Base-by-base conservation (phyloP, 2,797 vertebrate genomes). In the Gymnocypris eckloni region DNA sequence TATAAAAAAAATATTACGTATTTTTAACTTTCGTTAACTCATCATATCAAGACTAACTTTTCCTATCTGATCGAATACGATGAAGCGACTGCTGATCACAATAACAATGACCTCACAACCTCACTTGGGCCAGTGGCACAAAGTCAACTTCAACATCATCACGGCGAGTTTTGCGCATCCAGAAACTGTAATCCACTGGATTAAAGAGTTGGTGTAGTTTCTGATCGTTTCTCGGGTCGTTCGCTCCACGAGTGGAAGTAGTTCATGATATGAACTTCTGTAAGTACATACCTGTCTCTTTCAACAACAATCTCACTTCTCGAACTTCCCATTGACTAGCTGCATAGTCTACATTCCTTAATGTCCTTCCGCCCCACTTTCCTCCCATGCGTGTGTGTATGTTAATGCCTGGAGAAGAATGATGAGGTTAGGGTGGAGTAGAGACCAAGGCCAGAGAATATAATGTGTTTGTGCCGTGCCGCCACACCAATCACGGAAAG, bases 271-370 rank as follows among this genome's bases (percentile, higher is more conserved):
- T 80, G 88, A 84, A 88, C 83, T 89, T 89, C 89, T 56, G 28
- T 64, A 86, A 79, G 71, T 87, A 52, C 69, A 67, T 82, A 78
- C 91, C 89, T 90, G 89, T 93, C 90, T 87, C 86, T 22, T 81
- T 88, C 89, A 89, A 88, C 84, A 91, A 90, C 89, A 85, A 86
- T 88, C 84, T 87, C 86, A 75, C 84, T 90, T 89, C 88, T 88
- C 77, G 80, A 86, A 69, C 81, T 90, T 89, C 87, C 88, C 90
- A 92, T 91, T 79, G 66, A 81, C 71, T 90, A 89, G 87, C 91
- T 86, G 88, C 91, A 90, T 93, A 90, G 89, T 91, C 91, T 86
- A 92, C 92, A 95, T 94, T 95, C 94, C 92, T 91, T 25, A 25
- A 48, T 80, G 88, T 88, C 77, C 82, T 86, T 90, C 85, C 79